Base-by-base conservation (phyloP, 2,888 invertebrate species). In the Prosopocoilus inquinatus region DNA sequence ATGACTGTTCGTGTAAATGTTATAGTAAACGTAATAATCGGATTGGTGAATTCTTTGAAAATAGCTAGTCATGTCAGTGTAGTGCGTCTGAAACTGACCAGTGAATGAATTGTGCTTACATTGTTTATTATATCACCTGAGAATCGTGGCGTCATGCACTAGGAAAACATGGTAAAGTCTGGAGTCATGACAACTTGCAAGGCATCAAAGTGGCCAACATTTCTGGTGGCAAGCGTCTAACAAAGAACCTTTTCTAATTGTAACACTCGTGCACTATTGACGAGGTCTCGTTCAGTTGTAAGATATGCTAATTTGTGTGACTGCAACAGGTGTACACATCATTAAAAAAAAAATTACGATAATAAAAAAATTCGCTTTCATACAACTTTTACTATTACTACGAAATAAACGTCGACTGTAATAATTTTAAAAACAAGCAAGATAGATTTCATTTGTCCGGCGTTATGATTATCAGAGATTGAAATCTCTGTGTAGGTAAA, bases 111-210 rank as follows among this genome's bases (percentile, higher is more conserved):
- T 72, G 69, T 73, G 69, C 71, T 73, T 71, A 71, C 67, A 70
- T 72, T 74, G 73, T 74, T 70, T 70, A 65, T 71, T 72, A 67
- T 72, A 72, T 72, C 72, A 72, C 70, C 72, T 70, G 61, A 72
- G 70, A 73, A 55, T 35, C 50, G 58, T 49, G 46, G 66, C 71
- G 73, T 76, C 75, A 75, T 75, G 74, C 73, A 72, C 72, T 71
- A 75, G 71, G 71, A 75, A 75, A 73, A 71, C 70, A 72, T 65
- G 60, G 58, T 61, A 71, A 74, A 74, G 67, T 72, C 63, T 73
- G 69, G 68, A 75, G 75, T 77, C 76, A 77, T 76, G 74, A 74
- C 74, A 73, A 75, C 75, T 77, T 76, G 76, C 76, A 75, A 70
- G 65, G 64, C 62, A 58, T 61, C 50, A 58, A 61, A 59, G 57